Conservation (phyloP, 2,113 vertebrate species). For the Cyprinus carpio region DNA sequence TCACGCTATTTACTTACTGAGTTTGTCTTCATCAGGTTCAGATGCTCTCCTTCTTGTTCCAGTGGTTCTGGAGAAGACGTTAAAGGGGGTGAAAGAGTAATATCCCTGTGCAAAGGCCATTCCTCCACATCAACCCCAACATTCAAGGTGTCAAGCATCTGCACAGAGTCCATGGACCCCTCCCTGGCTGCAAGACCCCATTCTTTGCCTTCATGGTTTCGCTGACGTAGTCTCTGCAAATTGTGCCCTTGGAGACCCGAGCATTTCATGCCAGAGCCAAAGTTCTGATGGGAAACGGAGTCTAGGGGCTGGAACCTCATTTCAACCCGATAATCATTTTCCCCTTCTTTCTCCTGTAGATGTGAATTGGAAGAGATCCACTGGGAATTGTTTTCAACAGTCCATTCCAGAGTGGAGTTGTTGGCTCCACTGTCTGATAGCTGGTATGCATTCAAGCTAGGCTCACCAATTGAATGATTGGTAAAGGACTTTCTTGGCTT, state of each 20-base stretch:
- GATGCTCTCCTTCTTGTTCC: constrained; percentile 88
- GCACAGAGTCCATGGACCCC: constrained; percentile 87
- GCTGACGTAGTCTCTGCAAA: constrained; percentile 84
- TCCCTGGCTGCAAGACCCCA: constrained; percentile 78
- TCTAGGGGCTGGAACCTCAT: constrained; percentile 85
- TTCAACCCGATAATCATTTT: constrained; percentile 90
- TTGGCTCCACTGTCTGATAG: constrained; percentile 71
- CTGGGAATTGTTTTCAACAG: constrained; percentile 83
- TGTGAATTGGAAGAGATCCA: constrained; percentile 85
- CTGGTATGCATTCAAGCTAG: constrained; percentile 65
- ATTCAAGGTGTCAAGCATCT: constrained; percentile 95
- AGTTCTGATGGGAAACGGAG: constrained; percentile 62
- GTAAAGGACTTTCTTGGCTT: constrained; percentile 73
- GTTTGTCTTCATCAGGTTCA: constrained; percentile 87
- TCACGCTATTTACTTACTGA: constrained; percentile 80
- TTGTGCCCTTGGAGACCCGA: constrained; percentile 80
- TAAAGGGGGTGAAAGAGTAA: constrained; percentile 93
- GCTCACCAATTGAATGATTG: constrained; percentile 71
- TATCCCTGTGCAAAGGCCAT: constrained; percentile 92
- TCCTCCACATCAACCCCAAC: constrained; percentile 88
- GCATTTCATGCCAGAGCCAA: constrained; percentile 65
- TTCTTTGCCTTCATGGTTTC: constrained; percentile 80
- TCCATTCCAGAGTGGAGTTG: constrained; percentile 82
- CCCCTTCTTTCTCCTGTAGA: constrained; percentile 87
- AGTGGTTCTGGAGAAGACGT: constrained; percentile 90